phyloP scores from a whole-genome alignment of 2,113 vertebrate genomes.

The Cebidichthys violaceus region DNA sequence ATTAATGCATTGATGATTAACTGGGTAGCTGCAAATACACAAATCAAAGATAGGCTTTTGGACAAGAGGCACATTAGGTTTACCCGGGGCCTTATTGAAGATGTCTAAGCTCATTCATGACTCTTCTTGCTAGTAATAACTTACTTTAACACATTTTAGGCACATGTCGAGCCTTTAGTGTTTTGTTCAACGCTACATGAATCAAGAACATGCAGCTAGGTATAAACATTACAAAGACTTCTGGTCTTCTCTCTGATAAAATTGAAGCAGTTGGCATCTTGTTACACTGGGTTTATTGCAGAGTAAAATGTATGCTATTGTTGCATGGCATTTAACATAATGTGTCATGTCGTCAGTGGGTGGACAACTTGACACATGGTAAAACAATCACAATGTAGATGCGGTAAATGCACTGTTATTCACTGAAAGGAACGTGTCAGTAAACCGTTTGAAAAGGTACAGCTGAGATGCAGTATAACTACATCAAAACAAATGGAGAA shows the following conservation, averaged over 20 bases:
- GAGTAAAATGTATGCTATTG: background rate
- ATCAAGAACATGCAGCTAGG: constrained; percentile 24
- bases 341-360: background rate
- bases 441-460: background rate
- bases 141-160: background rate
- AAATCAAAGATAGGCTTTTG: constrained; percentile 18
- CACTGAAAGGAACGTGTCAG: background rate
- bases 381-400: background rate
- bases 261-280: background rate
- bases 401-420: background rate
- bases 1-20: constrained; percentile 39
- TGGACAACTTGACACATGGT: background rate
- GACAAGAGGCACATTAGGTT: background rate
- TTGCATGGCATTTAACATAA: constrained; percentile 11
- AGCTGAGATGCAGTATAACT: background rate
- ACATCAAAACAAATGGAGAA: background rate
- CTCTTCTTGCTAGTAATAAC: background rate
- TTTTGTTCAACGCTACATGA: background rate
- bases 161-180: background rate
- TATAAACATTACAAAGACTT: constrained; percentile 13
- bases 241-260: background rate
- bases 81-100: background rate
- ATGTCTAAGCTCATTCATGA: background rate
- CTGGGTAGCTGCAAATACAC: constrained; percentile 15
- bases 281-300: background rate